A percentile compares a stretch with the other conserved stretches of the same genome.
Conservation (phyloP, 2,797 vertebrate genomes). For the Acrocephalus scirpaceus region DNA sequence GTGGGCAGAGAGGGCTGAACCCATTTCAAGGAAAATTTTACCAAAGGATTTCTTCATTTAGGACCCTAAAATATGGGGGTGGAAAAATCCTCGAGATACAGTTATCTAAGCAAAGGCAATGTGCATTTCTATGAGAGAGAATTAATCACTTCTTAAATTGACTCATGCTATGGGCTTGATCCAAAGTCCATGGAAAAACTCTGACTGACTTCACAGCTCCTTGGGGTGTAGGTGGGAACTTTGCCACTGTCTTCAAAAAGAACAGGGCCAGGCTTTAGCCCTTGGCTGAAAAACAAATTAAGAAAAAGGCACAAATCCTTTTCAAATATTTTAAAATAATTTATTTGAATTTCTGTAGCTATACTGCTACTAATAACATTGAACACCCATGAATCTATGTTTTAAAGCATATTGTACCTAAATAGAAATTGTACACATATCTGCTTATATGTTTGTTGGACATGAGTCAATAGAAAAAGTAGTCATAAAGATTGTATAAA, state of each 20-base stretch:
- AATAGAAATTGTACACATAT: background rate
- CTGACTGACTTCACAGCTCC: constrained; percentile 39
- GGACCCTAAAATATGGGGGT: background rate
- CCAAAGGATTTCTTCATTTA: background rate
- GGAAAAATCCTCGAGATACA: background rate
- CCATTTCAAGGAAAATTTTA: background rate
- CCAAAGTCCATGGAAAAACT: constrained; percentile 43
- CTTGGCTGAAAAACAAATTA: constrained; percentile 7
- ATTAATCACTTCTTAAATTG: constrained; percentile 41
- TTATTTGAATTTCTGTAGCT: background rate
- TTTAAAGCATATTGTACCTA: background rate
- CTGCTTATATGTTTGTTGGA: background rate
- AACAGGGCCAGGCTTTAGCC: background rate
- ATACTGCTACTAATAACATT: background rate
- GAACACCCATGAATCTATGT: background rate
- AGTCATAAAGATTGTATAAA: background rate
- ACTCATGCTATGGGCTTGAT: constrained; percentile 42
- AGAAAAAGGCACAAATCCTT: background rate
- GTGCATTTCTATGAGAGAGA: background rate
- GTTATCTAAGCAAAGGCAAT: constrained; percentile 1
- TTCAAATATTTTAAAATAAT: constrained; percentile 2
- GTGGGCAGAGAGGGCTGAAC: background rate
- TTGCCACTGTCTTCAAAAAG: constrained; percentile 42
- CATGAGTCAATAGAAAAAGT: background rate
- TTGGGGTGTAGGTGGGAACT: constrained; percentile 49